A percentile compares a stretch with the other conserved stretches of the same genome.
These are phyloP conservation scores for Thymallus thymallus DNA, from an alignment of 2,113 vertebrate genomes.

Conservation along the genomic window DNA sequence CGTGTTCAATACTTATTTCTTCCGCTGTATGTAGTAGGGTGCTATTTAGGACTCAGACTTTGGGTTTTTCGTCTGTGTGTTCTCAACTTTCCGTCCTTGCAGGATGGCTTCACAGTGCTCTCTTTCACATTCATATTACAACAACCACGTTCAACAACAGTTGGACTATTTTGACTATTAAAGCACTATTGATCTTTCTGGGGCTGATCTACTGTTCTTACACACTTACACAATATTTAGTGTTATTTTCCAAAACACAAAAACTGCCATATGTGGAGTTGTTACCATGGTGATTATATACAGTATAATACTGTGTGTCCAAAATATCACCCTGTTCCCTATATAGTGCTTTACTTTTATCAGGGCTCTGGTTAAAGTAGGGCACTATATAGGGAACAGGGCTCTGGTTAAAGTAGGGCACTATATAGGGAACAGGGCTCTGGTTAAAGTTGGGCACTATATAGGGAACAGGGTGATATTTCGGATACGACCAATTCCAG, in stretches of 20 bases:
- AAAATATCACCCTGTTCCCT: too few relatives aligned
- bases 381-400: too few relatives aligned
- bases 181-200: constrained; percentile 61
- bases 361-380: constrained; percentile 37
- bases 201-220: constrained; percentile 63
- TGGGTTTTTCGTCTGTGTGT: constrained; percentile 55
- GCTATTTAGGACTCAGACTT: background rate
- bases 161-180: constrained; percentile 74
- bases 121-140: too few relatives aligned
- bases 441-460: too few relatives aligned
- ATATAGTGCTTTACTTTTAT: constrained; percentile 71
- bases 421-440: constrained; percentile 37
- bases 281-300: constrained; percentile 68
- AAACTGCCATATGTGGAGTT: constrained; percentile 66
- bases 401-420: too few relatives aligned
- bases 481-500: too few relatives aligned
- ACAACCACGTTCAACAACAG: constrained; percentile 45
- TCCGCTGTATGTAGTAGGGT: too few relatives aligned
- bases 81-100: constrained; percentile 82
- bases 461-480: too few relatives aligned
- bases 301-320: too few relatives aligned
- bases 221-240: constrained; percentile 42
- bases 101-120: constrained; percentile 86
- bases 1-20: too few relatives aligned
- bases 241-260: constrained; percentile 53